These are phyloP conservation scores for Acestrorhynchus altus DNA, from an alignment of 2,797 vertebrate species.

Conservation along the genomic window DNA sequence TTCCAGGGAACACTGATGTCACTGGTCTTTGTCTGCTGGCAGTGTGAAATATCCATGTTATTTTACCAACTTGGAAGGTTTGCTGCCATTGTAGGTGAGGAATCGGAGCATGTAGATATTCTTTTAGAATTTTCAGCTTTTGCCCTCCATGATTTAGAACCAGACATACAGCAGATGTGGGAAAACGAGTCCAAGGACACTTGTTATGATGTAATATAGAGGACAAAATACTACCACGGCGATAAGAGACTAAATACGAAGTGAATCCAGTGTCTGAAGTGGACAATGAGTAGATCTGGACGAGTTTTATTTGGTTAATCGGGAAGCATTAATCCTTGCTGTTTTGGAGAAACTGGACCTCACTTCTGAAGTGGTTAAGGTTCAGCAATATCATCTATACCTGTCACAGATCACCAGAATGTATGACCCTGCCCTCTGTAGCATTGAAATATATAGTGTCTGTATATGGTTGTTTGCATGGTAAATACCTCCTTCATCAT, in stretches of 20 bases:
- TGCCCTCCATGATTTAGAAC: not conserved
- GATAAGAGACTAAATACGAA: not conserved
- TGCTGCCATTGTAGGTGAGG: slow-evolving; percentile 66
- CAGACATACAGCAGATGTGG: not conserved
- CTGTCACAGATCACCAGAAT: not conserved
- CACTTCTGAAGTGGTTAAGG: not conserved
- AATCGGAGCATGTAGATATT: slow-evolving; percentile 56
- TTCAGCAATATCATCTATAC: not conserved
- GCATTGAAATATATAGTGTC: not conserved
- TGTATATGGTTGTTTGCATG: not conserved
- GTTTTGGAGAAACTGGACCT: not conserved
- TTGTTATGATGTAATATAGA: too few relatives aligned
- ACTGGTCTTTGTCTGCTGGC: slow-evolving; percentile 74
- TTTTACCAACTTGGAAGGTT: slow-evolving; percentile 68
- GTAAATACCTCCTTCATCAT: not conserved
- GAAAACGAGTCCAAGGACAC: too few relatives aligned
- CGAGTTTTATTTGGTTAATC: not conserved
- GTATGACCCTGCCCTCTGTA: not conserved
- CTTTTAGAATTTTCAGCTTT: slow-evolving; percentile 38
- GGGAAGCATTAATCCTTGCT: not conserved
- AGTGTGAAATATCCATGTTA: slow-evolving; percentile 79
- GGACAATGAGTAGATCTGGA: not conserved
- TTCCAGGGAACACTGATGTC: slow-evolving; percentile 68
- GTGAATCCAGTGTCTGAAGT: not conserved
- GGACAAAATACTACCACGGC: too few relatives aligned